Percentiles rank a stretch among this genome's conserved stretches.
These are phyloP conservation scores for Phainopepla nitens DNA, from an alignment of 2,113 vertebrate genomes.

Conservation along the genomic window DNA sequence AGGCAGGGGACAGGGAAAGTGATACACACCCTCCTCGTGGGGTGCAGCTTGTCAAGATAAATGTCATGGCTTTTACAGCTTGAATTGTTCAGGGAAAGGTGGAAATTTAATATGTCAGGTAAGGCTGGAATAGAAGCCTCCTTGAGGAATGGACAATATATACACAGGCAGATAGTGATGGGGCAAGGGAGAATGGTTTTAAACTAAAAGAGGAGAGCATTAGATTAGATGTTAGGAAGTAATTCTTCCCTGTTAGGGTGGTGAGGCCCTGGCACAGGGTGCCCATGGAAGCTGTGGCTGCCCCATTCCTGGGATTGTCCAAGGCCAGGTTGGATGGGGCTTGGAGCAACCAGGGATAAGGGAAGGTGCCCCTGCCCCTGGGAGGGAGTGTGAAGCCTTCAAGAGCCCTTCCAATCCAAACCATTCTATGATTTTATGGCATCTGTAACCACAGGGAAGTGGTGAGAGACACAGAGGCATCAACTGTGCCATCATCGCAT, in stretches of 20 bases:
- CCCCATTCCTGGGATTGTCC: background rate
- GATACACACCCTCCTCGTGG: background rate
- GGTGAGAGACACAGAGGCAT: background rate
- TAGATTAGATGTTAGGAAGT: background rate
- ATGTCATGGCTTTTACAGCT: background rate
- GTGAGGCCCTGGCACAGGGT: fast-evolving
- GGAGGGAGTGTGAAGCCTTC: background rate
- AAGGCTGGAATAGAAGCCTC: background rate
- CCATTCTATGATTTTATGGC: background rate
- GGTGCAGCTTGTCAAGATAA: background rate
- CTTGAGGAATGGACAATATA: background rate
- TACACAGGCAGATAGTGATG: too few relatives aligned
- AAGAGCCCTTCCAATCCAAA: background rate
- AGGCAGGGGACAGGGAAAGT: background rate
- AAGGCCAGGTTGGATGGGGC: fast-evolving
- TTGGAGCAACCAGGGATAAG: background rate
- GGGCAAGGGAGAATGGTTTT: background rate
- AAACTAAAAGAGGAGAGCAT: background rate
- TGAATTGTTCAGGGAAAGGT: background rate
- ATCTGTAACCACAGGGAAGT: background rate
- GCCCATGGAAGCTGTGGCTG: background rate
- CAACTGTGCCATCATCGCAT: background rate
- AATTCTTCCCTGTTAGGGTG: background rate
- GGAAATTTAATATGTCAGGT: fast-evolving
- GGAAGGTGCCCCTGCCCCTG: background rate